Evolutionary conservation across 2,797 vertebrate genomes (phyloP).

Genomic region (Aulostomus chinensis): DNA sequence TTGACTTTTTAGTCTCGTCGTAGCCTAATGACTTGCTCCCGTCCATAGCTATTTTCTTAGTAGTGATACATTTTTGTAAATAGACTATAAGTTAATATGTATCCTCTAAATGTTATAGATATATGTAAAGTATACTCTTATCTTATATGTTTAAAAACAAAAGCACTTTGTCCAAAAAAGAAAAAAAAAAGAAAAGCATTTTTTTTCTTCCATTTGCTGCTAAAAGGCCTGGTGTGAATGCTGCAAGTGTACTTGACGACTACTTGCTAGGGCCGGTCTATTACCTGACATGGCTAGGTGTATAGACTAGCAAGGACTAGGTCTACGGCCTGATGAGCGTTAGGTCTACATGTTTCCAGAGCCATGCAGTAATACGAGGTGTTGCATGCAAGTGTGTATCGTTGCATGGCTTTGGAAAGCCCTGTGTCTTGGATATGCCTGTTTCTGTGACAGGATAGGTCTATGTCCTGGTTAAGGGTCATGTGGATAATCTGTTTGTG

Average conservation of each 20-base stretch:
- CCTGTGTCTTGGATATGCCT: conserved; percentile 29
- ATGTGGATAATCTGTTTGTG: conserved; percentile 58
- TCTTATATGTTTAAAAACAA: conserved; percentile 89
- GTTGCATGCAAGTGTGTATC: conserved; percentile 24
- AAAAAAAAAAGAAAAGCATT: conserved; percentile 82
- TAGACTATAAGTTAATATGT: conserved; percentile 75
- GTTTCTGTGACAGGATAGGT: conserved; percentile 35
- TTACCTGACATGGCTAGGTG: conserved; percentile 73
- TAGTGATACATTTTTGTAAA: conserved; percentile 75
- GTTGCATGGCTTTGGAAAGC: conserved; percentile 52
- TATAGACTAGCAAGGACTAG: conserved; percentile 43
- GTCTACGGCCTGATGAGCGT: conserved; percentile 43
- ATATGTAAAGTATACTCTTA: conserved; percentile 85
- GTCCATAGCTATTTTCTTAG: conserved; percentile 77
- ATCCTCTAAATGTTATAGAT: conserved; percentile 92
- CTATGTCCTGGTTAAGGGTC: conserved; percentile 54
- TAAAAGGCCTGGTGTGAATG: conserved; percentile 98
- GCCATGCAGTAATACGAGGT: conserved; percentile 49
- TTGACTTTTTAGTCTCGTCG: conserved; percentile 69
- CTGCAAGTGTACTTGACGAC: conserved; percentile 96
- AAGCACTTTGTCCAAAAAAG: conserved; percentile 98
- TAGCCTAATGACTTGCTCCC: conserved; percentile 71
- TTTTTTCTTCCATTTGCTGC: conserved; percentile 99
- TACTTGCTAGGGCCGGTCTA: conserved; percentile 77
- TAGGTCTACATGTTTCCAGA: conserved; percentile 44